Evolutionary conservation across 2,888 invertebrate genomes (phyloP), one percentile per base, ranked within the genome.

Genomic region (Oxytorus armatus): DNA sequence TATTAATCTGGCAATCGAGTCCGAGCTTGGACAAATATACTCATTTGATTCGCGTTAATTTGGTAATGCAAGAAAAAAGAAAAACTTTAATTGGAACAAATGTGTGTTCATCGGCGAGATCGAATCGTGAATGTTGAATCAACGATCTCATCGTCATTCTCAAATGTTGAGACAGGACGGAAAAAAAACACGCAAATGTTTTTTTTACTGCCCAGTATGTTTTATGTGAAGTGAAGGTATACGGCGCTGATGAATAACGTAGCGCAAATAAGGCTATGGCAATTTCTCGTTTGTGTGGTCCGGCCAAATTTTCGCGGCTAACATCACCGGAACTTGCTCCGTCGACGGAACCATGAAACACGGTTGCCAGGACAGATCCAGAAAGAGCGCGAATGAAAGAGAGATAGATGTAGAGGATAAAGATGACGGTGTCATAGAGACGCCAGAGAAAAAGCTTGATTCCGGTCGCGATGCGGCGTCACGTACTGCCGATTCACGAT

Each of bases 401-500:
- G 49, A 65, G n/a, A 53, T 18, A 69, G 25, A 39, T 21, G 39
- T 49, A 47, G 29, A 3, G 29, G 29, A 11, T 16, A 47, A 18
- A 65, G 49, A 25, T 65, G n/a, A 3, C 5, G 42, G 23, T 29
- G 59, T 25, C 55, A 55, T 57, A 51, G 59, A 57, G 57, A 51
- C 75, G 57, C 23, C 42, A 10, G 18, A 36, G 57, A n/a, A 51
- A 61, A 70, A 70, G 74, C 65, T 79, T 79, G 70, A 63, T 65
- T 51, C 70, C 57, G 65, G 57, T 76, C 33, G 59, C 81, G 78
- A 84, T 86, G 86, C 85, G 73, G 59, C 68, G 83, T 81, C 88
- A 88, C 87, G 88, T 87, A 82, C 83, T 59, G 63, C 82, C 84
- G 82, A 81, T 84, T 77, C 79, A 78, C 65, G 81, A 74, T 79